These are phyloP conservation scores for Spondyliosoma cantharus DNA, from an alignment of 2,797 vertebrate species.

Conservation along the genomic window DNA sequence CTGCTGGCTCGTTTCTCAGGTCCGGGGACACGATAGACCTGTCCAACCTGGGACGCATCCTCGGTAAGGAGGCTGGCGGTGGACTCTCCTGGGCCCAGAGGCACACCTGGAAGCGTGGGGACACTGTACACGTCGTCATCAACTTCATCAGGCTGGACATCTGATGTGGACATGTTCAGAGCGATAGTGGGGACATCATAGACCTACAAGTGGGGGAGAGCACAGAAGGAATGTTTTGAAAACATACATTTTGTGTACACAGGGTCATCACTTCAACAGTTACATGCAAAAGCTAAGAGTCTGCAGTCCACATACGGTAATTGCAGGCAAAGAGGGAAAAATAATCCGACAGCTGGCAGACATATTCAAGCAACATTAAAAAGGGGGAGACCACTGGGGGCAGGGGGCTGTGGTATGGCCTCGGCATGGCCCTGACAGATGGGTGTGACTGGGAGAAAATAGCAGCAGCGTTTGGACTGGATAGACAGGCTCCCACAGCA, in stretches of 20 bases:
- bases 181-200: conserved; percentile 88
- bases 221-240: neutral
- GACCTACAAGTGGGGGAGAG: conserved; percentile 80
- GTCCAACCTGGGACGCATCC: conserved; percentile 70
- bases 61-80: conserved; percentile 56
- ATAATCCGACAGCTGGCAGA: conserved; percentile 68
- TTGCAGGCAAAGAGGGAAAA: conserved; percentile 43
- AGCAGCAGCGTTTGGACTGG: conserved; percentile 79
- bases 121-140: conserved; percentile 88
- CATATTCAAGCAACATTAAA: conserved; percentile 58
- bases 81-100: conserved; percentile 73
- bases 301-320: conserved; percentile 38
- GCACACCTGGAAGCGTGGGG: conserved; percentile 82
- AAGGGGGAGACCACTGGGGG: conserved; percentile 63
- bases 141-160: conserved; percentile 68
- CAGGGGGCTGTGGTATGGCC: conserved; percentile 61
- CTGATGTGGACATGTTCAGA: conserved; percentile 71
- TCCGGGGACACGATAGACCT: conserved; percentile 78
- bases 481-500: conserved; percentile 78
- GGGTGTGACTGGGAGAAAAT: conserved; percentile 82
- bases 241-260: neutral
- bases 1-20: conserved; percentile 75
- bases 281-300: conserved; percentile 5
- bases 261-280: conserved; percentile 24
- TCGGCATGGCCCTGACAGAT: conserved; percentile 73